Conservation (phyloP, 92 coral and sea anemone genomes). For the Zoanthus sansibaricus region DNA sequence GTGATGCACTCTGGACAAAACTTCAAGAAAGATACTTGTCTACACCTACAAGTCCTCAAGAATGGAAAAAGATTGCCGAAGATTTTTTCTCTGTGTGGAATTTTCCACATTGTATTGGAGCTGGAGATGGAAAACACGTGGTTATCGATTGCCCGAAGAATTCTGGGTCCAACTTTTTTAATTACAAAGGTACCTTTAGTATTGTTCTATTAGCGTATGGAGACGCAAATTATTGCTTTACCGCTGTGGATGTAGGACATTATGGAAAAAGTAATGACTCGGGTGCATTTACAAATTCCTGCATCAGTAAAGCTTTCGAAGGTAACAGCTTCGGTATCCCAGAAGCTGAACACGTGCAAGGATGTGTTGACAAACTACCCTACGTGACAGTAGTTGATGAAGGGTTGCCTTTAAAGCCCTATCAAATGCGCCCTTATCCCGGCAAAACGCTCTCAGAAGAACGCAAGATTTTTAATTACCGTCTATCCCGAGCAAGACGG, state of each 20-base stretch:
- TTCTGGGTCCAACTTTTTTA: slow-evolving; percentile 35
- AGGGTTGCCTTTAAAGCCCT: slow-evolving; percentile 53
- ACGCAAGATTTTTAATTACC: slow-evolving; percentile 52
- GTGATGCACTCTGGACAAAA: slow-evolving; percentile 48
- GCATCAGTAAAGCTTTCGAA: slow-evolving; percentile 46
- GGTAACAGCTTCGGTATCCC: slow-evolving; percentile 53
- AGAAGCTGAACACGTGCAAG: slow-evolving; percentile 37
- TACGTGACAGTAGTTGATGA: slow-evolving; percentile 45
- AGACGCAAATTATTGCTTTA: slow-evolving; percentile 62
- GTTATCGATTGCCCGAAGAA: slow-evolving; percentile 51
- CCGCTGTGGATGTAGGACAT: slow-evolving; percentile 56
- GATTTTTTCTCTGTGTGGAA: slow-evolving; percentile 50
- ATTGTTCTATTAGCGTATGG: slow-evolving; percentile 63
- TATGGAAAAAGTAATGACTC: slow-evolving; percentile 64
- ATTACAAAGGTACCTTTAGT: slow-evolving; percentile 66
- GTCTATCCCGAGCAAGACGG: slow-evolving; percentile 36
- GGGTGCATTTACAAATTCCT: slow-evolving; percentile 39
- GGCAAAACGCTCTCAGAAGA: slow-evolving; percentile 51
- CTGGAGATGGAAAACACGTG: slow-evolving; percentile 60
- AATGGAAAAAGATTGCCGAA: slow-evolving; percentile 40
- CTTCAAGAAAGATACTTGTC: slow-evolving; percentile 19
- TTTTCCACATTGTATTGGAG: slow-evolving; percentile 61
- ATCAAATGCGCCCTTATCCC: slow-evolving; percentile 54
- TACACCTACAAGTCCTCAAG: slow-evolving; percentile 15
- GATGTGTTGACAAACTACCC: slow-evolving; percentile 20